Conservation (phyloP, 2,888 invertebrate species). For the Pollenia amentaria region DNA sequence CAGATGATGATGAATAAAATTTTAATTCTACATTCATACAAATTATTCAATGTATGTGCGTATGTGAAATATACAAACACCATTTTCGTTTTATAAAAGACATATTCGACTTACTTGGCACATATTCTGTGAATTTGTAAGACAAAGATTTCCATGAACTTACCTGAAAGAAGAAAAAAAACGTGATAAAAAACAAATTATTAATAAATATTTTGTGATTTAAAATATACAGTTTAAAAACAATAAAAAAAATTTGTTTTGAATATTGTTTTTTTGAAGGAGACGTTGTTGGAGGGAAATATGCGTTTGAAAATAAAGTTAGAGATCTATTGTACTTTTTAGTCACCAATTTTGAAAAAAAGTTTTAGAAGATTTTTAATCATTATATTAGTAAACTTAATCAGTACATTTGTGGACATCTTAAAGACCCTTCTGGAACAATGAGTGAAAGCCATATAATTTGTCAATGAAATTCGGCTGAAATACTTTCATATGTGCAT, state of each 20-base stretch:
- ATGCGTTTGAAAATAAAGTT: neutral
- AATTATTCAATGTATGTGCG: neutral
- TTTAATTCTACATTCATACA: slow-evolving; percentile 15
- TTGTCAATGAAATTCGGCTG: no score
- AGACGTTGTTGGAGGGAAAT: neutral
- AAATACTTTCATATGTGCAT: no score
- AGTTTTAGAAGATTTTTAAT: no score
- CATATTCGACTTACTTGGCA: slow-evolving; percentile 9
- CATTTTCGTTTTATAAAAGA: slow-evolving; percentile 9
- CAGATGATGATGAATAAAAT: slow-evolving; percentile 26
- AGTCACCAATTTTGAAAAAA: no score
- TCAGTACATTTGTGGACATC: no score
- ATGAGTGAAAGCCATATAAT: no score
- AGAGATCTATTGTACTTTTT: no score
- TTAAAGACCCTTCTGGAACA: no score
- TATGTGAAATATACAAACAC: neutral
- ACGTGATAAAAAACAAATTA: slow-evolving; percentile 27
- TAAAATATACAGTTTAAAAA: neutral
- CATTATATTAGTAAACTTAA: no score
- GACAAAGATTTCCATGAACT: slow-evolving; percentile 35
- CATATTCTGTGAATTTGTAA: neutral
- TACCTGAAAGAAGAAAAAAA: slow-evolving; percentile 65
- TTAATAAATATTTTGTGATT: slow-evolving; percentile 36
- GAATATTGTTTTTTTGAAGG: no score
- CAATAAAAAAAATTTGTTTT: neutral